These are phyloP conservation scores for Onthophagus sagittarius DNA, from an alignment of 2,888 invertebrate genomes.

Conservation along the genomic window DNA sequence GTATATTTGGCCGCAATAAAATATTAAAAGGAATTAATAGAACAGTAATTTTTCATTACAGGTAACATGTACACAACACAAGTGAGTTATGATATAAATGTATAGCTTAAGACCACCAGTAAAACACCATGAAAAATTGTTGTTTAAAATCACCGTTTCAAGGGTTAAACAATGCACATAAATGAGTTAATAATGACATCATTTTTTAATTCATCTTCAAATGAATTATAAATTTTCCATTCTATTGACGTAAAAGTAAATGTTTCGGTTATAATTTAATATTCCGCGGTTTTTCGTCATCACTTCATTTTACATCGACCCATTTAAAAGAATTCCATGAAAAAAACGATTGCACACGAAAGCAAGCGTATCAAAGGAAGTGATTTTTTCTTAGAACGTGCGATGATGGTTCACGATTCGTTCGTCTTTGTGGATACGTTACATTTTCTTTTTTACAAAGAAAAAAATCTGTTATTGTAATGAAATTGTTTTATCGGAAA, in stretches of 20 bases:
- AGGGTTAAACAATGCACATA: no score
- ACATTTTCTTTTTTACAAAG: background rate
- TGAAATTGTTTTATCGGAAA: background rate
- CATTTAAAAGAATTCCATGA: background rate
- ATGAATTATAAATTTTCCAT: no score
- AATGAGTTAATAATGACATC: no score
- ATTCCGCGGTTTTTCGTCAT: background rate
- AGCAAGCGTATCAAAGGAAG: background rate
- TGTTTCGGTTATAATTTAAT: background rate
- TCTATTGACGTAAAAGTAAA: background rate
- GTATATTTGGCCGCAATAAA: no score
- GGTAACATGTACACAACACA: no score
- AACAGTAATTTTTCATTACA: no score
- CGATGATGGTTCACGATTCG: background rate
- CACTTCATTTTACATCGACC: background rate
- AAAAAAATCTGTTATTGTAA: background rate
- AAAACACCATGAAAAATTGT: no score
- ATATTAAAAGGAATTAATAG: no score
- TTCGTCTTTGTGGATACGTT: background rate
- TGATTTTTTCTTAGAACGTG: background rate
- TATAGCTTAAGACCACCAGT: no score
- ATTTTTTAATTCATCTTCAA: no score
- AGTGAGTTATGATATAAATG: no score
- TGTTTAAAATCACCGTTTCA: no score
- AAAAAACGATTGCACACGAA: background rate